A percentile compares a stretch with the other conserved stretches of the same genome.
Conservation (phyloP, 2,113 vertebrate species). For the Pan troglodytes region NHGRI_mPanTro3-v2.1_pri NC_072404.2:76670001-76670500, state of each 20-base stretch:
- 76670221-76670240: not conserved
- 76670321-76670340: not conserved
- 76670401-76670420: not conserved
- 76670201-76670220: not conserved
- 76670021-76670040: not conserved
- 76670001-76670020: not conserved
- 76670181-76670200: not conserved
- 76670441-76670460: constrained; percentile 36
- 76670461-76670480: not conserved
- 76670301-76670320: not conserved
- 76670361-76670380: not conserved
- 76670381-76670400: not conserved
- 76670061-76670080: not conserved
- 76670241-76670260: not conserved
- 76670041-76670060: not conserved
- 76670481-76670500: not conserved
- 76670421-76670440: not conserved
- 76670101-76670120: not conserved
- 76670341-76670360: not conserved
- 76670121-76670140: not conserved
- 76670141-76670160: not conserved
- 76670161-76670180: not conserved
- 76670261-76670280: not conserved
- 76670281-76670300: not conserved
- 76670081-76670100: not conserved